Evolutionary conservation across 2,888 invertebrate species (phyloP), one percentile per base, ranked within the genome.

Genomic region (Glaucopsyche alexis): DNA sequence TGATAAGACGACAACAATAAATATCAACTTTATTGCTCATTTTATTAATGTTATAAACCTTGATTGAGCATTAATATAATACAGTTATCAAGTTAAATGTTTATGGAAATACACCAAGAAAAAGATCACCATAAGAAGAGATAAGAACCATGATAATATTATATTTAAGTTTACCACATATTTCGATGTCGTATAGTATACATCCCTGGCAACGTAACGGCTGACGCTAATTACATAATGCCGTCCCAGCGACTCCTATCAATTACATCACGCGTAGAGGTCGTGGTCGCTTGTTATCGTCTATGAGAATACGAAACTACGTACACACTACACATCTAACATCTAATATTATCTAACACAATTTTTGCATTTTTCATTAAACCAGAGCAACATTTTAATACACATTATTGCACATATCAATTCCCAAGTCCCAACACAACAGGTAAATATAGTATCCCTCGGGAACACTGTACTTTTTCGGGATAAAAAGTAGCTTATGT

Each of bases 301-400:
- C 29, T 38, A 29, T 60, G 60, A 13, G 60, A 29, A 38, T 60
- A 60, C 38, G 60, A 60, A 60, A 38, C 29, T 29, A 29, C 29
- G 2, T 29, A 16, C 19, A 29, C 29, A 60, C 7, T 14, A 60
- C 13, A 60, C 29, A 29, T 47, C 47, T 47, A 1, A 7, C 7
- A 60, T 11, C 6, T n/a, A n/a, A 9, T 60, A 3, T 29, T 60
- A 60, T 60, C 38, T 29, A 29, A 29, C 13, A 60, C 13, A 60
- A n/a, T n/a, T 60, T 60, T 60, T 29, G 60, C 60, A 60, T 60
- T 13, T 60, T 13, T 60, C 29, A 60, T 60, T 29, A 60, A 19
- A 9, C 19, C 55, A 19, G 29, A 11, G 55, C 60, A 29, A 29
- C 5, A 60, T 60, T 38, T 60, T 60, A 19, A 60, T 55, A 8